Percentiles rank a stretch among this genome's conserved stretches.
Conservation (phyloP, 2,797 vertebrate genomes). For the Naso thynnoides region DNA sequence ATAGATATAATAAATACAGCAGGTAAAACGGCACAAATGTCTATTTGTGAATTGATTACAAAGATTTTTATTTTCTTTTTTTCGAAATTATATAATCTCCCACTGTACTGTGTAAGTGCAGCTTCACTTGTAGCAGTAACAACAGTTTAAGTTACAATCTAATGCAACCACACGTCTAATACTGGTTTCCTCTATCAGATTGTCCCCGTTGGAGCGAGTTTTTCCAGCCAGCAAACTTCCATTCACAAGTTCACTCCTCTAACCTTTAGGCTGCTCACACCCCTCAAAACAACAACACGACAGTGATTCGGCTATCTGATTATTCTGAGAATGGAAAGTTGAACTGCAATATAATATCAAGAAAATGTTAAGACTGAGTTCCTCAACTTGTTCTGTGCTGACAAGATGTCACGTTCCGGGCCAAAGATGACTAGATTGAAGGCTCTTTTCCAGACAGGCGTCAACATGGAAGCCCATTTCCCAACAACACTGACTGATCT, state of each 20-base stretch:
- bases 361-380: constrained; percentile 30
- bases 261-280: constrained; percentile 53
- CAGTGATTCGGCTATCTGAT: constrained; percentile 5
- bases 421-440: constrained; percentile 7
- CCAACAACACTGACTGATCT: background rate
- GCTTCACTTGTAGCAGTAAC: background rate
- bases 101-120: too few relatives aligned
- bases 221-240: constrained; percentile 37
- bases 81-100: background rate
- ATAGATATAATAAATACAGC: too few relatives aligned
- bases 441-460: constrained; percentile 12
- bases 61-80: background rate
- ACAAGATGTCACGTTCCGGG: constrained; percentile 30
- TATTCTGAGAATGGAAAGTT: constrained; percentile 44
- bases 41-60: background rate
- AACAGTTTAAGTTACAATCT: constrained; percentile 18
- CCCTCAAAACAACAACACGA: constrained; percentile 52
- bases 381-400: constrained; percentile 21
- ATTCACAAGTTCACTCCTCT: constrained; percentile 37
- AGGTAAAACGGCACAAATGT: background rate
- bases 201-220: constrained; percentile 42
- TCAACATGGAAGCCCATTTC: constrained; percentile 12
- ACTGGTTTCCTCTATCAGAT: constrained; percentile 37
- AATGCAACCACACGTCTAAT: constrained; percentile 28
- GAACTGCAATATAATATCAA: constrained; percentile 52